Evolutionary conservation across 1,140 invertebrate genomes (phyloP).

Genomic region (Pantala flavescens): DNA sequence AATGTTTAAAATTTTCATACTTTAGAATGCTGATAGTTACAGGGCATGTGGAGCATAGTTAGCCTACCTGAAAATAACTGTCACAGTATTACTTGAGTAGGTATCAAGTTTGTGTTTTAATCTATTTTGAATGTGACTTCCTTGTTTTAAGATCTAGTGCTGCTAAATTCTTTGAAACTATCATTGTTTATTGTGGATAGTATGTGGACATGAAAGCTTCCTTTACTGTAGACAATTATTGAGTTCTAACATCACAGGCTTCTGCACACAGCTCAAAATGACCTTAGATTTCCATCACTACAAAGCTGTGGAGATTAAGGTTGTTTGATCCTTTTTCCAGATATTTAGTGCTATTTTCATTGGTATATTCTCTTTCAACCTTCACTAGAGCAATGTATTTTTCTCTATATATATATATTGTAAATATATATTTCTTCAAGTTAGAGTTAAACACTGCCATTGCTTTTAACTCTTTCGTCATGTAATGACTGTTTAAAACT

Average conservation of each 20-base stretch:
- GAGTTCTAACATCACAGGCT: conserved; percentile 3
- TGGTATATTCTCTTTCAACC: not conserved
- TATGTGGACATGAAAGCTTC: conserved; percentile 8
- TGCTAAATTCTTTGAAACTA: conserved; percentile 14
- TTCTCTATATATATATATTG: conserved; percentile 10
- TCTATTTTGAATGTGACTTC: conserved; percentile 12
- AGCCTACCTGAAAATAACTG: conserved; percentile 10
- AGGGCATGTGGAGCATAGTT: conserved; percentile 12
- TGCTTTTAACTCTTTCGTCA: not conserved
- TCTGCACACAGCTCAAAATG: not conserved
- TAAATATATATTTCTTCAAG: conserved; percentile 5
- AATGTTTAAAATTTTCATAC: conserved; percentile 11
- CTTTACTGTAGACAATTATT: not conserved
- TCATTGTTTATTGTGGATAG: conserved; percentile 15
- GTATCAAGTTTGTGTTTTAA: conserved; percentile 8
- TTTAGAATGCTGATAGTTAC: not conserved
- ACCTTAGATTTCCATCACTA: not conserved
- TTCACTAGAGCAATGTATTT: conserved; percentile 1
- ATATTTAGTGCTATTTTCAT: not conserved
- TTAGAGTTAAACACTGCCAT: conserved; percentile 13
- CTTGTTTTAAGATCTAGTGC: conserved; percentile 13
- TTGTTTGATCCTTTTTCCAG: not conserved
- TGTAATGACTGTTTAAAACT: not conserved
- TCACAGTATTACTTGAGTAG: conserved; percentile 15
- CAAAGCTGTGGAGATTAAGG: not conserved